Evolutionary conservation across 2,888 invertebrate species (phyloP).

Genomic region (Agrotis exclamationis): DNA sequence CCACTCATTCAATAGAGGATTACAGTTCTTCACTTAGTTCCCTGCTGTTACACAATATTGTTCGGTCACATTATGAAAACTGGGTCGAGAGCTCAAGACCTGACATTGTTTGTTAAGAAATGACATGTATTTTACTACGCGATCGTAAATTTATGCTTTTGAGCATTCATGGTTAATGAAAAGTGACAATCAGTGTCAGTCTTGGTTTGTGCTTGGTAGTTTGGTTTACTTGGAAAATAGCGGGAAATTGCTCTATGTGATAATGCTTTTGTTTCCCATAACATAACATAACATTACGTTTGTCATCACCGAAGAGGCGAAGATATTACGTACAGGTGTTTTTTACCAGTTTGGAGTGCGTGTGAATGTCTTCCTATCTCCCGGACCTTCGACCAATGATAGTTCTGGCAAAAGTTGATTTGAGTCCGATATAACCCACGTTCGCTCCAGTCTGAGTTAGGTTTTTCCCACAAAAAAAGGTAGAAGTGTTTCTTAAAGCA

Average conservation of each 20-base stretch:
- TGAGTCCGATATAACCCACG: too few relatives aligned
- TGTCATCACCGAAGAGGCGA: too few relatives aligned
- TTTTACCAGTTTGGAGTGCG: too few relatives aligned
- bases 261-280: too few relatives aligned
- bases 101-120: constrained; percentile 56
- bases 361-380: too few relatives aligned
- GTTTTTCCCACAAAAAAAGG: too few relatives aligned
- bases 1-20: constrained; percentile 70
- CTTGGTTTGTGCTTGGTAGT: constrained; percentile 5
- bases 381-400: too few relatives aligned
- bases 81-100: constrained; percentile 67
- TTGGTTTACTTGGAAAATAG: neutral
- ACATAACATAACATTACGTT: too few relatives aligned
- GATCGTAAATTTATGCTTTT: constrained; percentile 34
- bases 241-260: neutral
- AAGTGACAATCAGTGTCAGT: constrained; percentile 43
- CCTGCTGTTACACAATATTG: constrained; percentile 78
- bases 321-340: too few relatives aligned
- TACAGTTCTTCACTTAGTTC: constrained; percentile 66
- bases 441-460: too few relatives aligned
- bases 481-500: too few relatives aligned
- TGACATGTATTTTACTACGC: constrained; percentile 54
- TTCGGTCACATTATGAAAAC: constrained; percentile 72
- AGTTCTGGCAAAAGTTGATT: too few relatives aligned
- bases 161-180: constrained; percentile 27